phyloP scores from a whole-genome alignment of 2,888 invertebrate genomes.

The Cynaeus angustus region DNA sequence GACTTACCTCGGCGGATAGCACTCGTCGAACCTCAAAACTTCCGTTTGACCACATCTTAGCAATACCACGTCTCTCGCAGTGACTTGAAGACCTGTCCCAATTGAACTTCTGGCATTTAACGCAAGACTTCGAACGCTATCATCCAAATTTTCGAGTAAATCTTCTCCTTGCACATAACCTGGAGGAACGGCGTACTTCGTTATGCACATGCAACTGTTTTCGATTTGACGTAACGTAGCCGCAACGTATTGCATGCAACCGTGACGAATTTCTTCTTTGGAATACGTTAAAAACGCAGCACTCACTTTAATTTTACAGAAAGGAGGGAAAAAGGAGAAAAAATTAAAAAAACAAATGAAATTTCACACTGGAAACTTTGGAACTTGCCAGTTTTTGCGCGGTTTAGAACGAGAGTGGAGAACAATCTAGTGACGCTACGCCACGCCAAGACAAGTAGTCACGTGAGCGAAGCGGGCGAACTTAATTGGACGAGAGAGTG shows the following conservation, averaged over 20 bases:
- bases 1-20: constrained; percentile 79
- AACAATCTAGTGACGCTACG: too few relatives aligned
- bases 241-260: constrained; percentile 58
- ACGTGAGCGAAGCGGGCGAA: too few relatives aligned
- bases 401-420: too few relatives aligned
- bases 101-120: constrained; percentile 47
- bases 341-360: neutral
- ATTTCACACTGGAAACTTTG: neutral
- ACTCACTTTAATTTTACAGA: neutral
- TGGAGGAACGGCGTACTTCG: constrained; percentile 61
- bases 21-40: constrained; percentile 77
- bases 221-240: constrained; percentile 48
- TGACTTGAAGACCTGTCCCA: constrained; percentile 53
- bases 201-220: constrained; percentile 61
- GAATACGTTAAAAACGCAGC: neutral
- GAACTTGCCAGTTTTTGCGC: too few relatives aligned
- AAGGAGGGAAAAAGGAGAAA: neutral
- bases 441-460: too few relatives aligned
- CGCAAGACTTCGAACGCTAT: constrained; percentile 57
- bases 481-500: too few relatives aligned
- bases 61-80: constrained; percentile 73
- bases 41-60: constrained; percentile 80
- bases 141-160: constrained; percentile 57
- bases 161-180: constrained; percentile 61
- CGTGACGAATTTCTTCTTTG: neutral